Evolutionary conservation across 2,888 invertebrate genomes (phyloP).

Genomic region (Lepidocyrtinus sp.): DNA sequence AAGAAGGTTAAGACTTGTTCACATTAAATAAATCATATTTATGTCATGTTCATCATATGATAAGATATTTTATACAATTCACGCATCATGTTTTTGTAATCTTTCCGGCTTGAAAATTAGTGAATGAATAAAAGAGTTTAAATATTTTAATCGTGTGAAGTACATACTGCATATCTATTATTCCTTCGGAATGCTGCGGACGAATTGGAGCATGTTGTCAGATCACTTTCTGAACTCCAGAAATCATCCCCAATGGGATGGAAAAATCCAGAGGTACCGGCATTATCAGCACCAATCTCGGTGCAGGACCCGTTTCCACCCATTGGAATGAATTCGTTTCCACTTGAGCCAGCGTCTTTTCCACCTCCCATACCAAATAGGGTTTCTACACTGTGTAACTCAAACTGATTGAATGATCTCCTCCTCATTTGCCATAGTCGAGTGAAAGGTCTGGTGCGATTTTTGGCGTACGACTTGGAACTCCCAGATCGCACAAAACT

Average conservation of each 20-base stretch:
- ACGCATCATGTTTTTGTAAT: no score
- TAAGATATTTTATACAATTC: no score
- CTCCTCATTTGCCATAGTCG: conserved; percentile 67
- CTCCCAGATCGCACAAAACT: conserved; percentile 66
- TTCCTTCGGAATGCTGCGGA: conserved; percentile 38
- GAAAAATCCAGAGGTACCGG: conserved; percentile 62
- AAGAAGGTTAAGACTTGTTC: no score
- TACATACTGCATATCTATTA: conserved; percentile 53
- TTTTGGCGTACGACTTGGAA: conserved; percentile 66
- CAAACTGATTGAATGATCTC: conserved; percentile 66
- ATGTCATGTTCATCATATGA: no score
- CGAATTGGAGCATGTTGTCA: conserved; percentile 48
- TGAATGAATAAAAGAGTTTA: no score
- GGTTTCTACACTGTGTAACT: conserved; percentile 55
- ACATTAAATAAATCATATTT: no score
- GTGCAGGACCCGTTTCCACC: conserved; percentile 59
- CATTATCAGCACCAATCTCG: conserved; percentile 63
- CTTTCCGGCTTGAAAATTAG: no score
- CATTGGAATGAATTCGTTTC: conserved; percentile 53
- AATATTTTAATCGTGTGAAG: conserved; percentile 20
- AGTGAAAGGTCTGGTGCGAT: conserved; percentile 64
- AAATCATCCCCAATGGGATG: conserved; percentile 64
- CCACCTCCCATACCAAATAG: conserved; percentile 34
- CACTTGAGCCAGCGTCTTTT: conserved; percentile 25
- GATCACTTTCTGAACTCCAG: conserved; percentile 63